Percentiles rank a stretch among this genome's conserved stretches.
phyloP scores from a whole-genome alignment of 2,888 invertebrate genomes.

The Netelia melanura region DNA sequence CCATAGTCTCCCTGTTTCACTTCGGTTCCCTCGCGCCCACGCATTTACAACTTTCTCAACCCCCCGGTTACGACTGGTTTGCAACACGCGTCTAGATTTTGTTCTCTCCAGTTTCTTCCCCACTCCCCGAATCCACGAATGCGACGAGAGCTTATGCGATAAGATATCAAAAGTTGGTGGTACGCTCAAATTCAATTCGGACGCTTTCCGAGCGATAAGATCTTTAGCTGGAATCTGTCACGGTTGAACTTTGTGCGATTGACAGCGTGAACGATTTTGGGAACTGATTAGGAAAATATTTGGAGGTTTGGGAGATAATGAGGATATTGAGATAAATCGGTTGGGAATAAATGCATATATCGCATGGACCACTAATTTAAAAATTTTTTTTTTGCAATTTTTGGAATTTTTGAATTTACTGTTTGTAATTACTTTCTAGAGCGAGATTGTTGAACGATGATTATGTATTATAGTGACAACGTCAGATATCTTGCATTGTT shows the following conservation, averaged over 20 bases:
- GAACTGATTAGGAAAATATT: neutral
- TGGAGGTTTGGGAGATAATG: neutral
- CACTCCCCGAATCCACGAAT: neutral
- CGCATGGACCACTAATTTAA: neutral
- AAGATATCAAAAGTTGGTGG: neutral
- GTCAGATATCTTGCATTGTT: conserved; percentile 40
- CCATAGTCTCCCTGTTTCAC: neutral
- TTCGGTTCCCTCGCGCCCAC: neutral
- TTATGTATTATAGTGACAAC: neutral
- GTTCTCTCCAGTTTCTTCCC: conserved; percentile 8
- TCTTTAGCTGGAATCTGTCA: neutral
- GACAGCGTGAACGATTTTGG: neutral
- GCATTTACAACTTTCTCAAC: conserved; percentile 3
- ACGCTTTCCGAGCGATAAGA: neutral
- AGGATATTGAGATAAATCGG: too few species aligned
- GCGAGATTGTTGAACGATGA: neutral
- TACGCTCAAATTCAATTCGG: neutral
- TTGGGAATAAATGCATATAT: too few species aligned
- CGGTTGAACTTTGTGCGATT: neutral
- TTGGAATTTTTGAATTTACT: too few species aligned
- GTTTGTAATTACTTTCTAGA: neutral
- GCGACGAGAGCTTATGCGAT: neutral
- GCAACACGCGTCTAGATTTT: conserved; percentile 24
- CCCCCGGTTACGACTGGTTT: neutral
- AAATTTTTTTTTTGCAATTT: too few species aligned